phyloP scores from a whole-genome alignment of 2,113 vertebrate species.

The Felis chaus region DNA sequence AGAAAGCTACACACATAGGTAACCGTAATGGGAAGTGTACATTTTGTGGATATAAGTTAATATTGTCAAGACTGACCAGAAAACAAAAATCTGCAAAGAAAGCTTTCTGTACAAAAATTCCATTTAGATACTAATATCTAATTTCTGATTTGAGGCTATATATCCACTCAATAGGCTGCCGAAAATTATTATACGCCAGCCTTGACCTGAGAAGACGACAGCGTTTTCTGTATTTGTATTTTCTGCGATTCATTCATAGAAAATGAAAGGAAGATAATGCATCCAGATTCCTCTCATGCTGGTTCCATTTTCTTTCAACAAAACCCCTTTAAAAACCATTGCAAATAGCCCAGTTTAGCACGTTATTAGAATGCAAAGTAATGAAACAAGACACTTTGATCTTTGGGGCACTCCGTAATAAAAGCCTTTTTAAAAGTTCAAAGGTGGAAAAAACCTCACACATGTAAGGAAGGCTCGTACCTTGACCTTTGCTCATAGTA shows the following conservation, averaged over 20 bases:
- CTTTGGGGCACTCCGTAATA: conserved; percentile 18
- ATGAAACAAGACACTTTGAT: conserved; percentile 30
- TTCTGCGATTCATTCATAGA: neutral
- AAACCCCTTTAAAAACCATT: neutral
- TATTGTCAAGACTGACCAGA: neutral
- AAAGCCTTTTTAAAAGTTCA: conserved; percentile 64
- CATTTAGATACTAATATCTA: neutral
- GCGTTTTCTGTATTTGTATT: neutral
- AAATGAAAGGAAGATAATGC: neutral
- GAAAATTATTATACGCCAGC: neutral
- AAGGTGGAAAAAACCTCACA: conserved; percentile 57
- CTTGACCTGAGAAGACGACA: neutral
- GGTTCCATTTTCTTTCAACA: neutral
- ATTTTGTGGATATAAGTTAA: neutral
- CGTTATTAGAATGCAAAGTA: conserved; percentile 13
- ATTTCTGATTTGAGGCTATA: neutral
- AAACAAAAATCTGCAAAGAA: neutral
- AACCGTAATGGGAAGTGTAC: neutral
- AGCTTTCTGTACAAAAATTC: neutral
- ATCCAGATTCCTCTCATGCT: neutral
- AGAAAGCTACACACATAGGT: neutral
- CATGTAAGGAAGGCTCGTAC: conserved; percentile 41
- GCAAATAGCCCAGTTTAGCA: neutral
- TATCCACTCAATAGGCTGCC: neutral
- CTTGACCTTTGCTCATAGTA: conserved; percentile 47